Percentiles rank a stretch among this genome's conserved stretches.
Conservation (phyloP, 2,113 vertebrate genomes). For the Crotalus horridus region DNA sequence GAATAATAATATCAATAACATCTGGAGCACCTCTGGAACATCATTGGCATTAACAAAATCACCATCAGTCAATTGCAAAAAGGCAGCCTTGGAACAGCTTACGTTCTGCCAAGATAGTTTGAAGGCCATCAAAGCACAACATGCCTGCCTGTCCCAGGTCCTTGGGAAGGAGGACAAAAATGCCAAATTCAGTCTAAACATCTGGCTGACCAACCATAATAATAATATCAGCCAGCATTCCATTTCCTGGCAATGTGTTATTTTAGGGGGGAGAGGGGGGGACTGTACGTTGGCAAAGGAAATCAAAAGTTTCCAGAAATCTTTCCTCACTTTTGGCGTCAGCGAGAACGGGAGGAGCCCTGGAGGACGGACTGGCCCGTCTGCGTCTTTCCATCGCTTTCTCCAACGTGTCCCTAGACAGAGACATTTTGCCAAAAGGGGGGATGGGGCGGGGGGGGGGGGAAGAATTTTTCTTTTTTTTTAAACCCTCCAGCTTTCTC, state of each 20-base stretch:
- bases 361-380: background rate
- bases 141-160: background rate
- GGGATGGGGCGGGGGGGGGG: rapidly evolving
- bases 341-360: constrained; percentile 10
- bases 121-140: background rate
- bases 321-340: constrained; percentile 35
- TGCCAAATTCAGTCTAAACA: background rate
- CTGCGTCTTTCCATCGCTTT: constrained; percentile 31
- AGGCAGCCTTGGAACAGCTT: background rate
- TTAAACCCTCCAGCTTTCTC: constrained; percentile 2
- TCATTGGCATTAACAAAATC: background rate
- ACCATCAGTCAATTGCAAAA: background rate
- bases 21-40: background rate
- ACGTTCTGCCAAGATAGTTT: background rate
- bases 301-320: constrained; percentile 58
- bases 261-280: background rate
- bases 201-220: background rate
- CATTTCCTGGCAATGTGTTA: constrained; percentile 55
- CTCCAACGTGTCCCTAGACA: constrained; percentile 66
- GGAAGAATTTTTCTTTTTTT: background rate
- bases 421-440: constrained; percentile 49
- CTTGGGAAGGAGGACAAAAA: background rate
- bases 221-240: background rate
- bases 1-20: background rate
- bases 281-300: constrained; percentile 47